A percentile compares a stretch with the other conserved stretches of the same genome.
phyloP scores from a whole-genome alignment of 2,888 invertebrate genomes.

The Drosophila barbarae region DNA sequence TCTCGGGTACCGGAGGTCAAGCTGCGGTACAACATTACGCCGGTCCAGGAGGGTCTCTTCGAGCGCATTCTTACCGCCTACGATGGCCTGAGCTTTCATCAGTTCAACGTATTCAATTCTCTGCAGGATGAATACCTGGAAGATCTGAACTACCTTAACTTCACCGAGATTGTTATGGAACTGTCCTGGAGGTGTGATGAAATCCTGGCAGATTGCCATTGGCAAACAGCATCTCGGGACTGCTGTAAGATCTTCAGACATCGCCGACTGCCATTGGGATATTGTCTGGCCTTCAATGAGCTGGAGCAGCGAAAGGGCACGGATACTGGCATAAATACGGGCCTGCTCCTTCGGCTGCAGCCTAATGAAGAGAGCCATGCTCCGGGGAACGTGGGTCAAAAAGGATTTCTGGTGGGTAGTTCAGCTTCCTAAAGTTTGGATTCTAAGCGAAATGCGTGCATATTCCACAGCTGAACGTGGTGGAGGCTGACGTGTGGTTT shows the following conservation, averaged over 20 bases:
- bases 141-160: slow-evolving; percentile 71
- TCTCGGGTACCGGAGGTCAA: slow-evolving; percentile 63
- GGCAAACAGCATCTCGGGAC: slow-evolving; percentile 75
- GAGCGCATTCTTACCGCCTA: slow-evolving; percentile 61
- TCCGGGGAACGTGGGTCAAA: slow-evolving; percentile 43
- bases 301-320: slow-evolving; percentile 50
- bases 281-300: slow-evolving; percentile 80
- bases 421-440: too few species aligned
- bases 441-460: too few species aligned
- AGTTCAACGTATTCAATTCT: slow-evolving; percentile 57
- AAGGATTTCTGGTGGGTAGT: slow-evolving; percentile 59
- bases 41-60: slow-evolving; percentile 52
- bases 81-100: slow-evolving; percentile 66
- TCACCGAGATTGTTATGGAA: slow-evolving; percentile 67
- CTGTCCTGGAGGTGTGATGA: slow-evolving; percentile 79
- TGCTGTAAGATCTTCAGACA: slow-evolving; percentile 80
- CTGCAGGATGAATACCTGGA: slow-evolving; percentile 37
- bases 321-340: slow-evolving; percentile 53
- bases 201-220: slow-evolving; percentile 77
- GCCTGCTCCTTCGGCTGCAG: slow-evolving; percentile 54
- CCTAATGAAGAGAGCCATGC: slow-evolving; percentile 61
- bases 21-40: slow-evolving; percentile 50
- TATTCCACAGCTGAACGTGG: slow-evolving; percentile 46
- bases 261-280: slow-evolving; percentile 79
- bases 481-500: slow-evolving; percentile 70